Base-by-base conservation (phyloP, 2,797 vertebrate species). In the Pantherophis vulpinus region DNA sequence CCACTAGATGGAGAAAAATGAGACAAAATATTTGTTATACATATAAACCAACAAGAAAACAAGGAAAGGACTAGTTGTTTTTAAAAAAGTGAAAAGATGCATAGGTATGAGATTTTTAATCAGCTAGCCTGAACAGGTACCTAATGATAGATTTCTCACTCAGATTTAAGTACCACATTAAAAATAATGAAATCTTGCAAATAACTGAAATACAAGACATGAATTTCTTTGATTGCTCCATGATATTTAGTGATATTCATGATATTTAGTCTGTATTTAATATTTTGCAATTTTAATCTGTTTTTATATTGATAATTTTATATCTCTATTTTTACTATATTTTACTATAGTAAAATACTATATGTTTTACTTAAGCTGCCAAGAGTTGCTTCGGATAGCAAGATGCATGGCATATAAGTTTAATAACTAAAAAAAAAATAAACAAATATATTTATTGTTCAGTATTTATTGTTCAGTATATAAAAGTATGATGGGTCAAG, bases 1-100 rank as follows among this genome's bases (percentile, higher is more conserved):
- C 99, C 99, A 99, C 99, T 99, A 92, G 0, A 29, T 32, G 92
- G 58, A 58, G 89, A 96, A 96, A 94, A 54, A 60, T 55, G 94
- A 74, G 91, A 1, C 70, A 79, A 61, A 2, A n/a, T 47, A 88
- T 63, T 25, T 63, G 4, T 94, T 92, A 42, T 14, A n/a, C 86
- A 61, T 29, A 60, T 91, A 88, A 94, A 0, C 1, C 88, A 37
- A 47, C 5, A 91, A 42, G 58, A 88, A 74, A 51, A 14, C 29
- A 7, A 86, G 23, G 16, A 16, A 86, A n/a, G 60, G 27, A 83
- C 23, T 86, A 90, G 13, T 90, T 79, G 27, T 86, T 9, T 16
- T 2, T 3, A 18, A 74, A 83, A 47, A 4, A 32, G 29, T 37
- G 9, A 11, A 89, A 89, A 32, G 25, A 79, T 42, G 9, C 55